Evolutionary conservation across 2,113 vertebrate genomes (phyloP), one percentile per base, ranked within the genome.

Genomic region (Engystomops pustulosus): DNA sequence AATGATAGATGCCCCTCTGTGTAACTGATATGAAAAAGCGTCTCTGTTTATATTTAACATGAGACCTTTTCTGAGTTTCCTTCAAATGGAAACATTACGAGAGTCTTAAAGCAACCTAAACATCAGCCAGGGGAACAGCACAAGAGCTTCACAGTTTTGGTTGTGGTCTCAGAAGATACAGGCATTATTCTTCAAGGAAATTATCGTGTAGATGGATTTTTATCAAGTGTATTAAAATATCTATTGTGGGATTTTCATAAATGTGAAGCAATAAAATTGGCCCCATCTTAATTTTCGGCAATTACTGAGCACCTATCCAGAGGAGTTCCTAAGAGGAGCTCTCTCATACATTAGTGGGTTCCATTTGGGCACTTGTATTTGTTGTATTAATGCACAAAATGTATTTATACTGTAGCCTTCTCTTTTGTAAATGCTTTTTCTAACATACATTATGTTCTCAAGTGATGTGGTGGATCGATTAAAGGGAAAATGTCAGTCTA

Each of bases 241-340:
- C 62, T 20, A 6, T 20, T 17, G 30, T 6, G 32, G 15, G 32
- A 36, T 18, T 36, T 67, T 36, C 62, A 7, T 30, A 7, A 67
- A 6, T 20, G 17, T 9, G 7, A 36, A 67, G 36, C 62, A 67
- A 67, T 67, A 67, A 36, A 67, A 67, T 20, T 2, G 5, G 32
- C 62, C 62, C 62, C 62, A 67, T 36, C 32, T 67, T 67, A 67
- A 67, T 67, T 67, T 67, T 67, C 18, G 18, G 27, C 60, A 34
- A 20, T 18, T 36, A 7, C 30, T 10, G 30, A 67, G 14, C 60
- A 17, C 60, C 27, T 32, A 32, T 27, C 23, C 17, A 7, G 15
- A 32, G 27, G 14, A 36, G 5, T 3, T 67, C 32, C 62, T 32
- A 7, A 10, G 30, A 67, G 62, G 62, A 67, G 62, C 6, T 4